Base-by-base conservation (phyloP, 2,888 invertebrate species). In the Xestia sexstrigata region DNA sequence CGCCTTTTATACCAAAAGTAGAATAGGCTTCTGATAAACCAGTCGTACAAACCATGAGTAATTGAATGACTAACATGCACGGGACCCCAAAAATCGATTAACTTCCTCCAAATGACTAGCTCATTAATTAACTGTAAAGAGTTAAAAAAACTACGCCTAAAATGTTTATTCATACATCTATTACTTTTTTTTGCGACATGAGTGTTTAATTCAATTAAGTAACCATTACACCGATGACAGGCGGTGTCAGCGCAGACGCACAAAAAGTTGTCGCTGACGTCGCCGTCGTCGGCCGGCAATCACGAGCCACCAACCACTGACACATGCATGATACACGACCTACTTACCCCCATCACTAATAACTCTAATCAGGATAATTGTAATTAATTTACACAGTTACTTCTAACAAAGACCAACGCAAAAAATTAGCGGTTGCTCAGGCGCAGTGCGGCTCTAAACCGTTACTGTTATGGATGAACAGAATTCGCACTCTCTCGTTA, bases 311-410 rank as follows among this genome's bases (percentile, higher is more conserved):
- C 79, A 76, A 83, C 73, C 84, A 86, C 86, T 82, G 88, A 91
- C 90, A 91, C 85, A 85, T 91, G 92, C 85, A 85, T 91, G 92
- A 91, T 90, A 89, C 86, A 81, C 91, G 94, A 91, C 95, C 95
- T 83, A 94, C 93, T 94, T 93, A 92, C 92, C 90, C 90, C 90
- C 90, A 91, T 92, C 87, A 90, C 89, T 92, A 92, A 93, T 92
- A 91, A 92, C 91, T 87, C 89, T 94, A 94, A 94, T 95, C 93
- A 94, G 93, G 93, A 93, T 92, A 93, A 91, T 92, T 92, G 92
- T 93, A 92, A 95, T 94, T 94, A 95, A 95, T 94, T 94, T 93
- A 93, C 93, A 95, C 93, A 93, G 93, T 94, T 94, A 86, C 92
- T 89, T 88, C 85, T 88, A 94, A 93, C 94, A 94, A 92, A 92